Conservation (phyloP, 2,113 vertebrate genomes). For the Laterallus jamaicensis region DNA sequence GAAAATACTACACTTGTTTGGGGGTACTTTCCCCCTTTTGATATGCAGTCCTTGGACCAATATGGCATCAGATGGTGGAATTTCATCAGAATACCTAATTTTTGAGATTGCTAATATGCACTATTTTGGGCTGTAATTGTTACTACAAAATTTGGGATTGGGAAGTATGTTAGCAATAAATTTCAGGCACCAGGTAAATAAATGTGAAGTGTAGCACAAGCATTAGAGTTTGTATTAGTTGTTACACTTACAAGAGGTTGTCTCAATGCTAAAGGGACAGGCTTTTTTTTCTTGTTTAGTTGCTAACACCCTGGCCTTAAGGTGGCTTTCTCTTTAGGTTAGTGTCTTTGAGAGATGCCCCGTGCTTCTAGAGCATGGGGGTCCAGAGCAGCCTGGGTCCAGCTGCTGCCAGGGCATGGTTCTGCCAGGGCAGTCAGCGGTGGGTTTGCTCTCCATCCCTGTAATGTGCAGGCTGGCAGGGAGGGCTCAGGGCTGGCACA, state of each 20-base stretch:
- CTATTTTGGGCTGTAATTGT: background rate
- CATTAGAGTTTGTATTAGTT: background rate
- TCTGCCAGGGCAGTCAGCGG: background rate
- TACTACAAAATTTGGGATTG: background rate
- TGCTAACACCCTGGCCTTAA: background rate
- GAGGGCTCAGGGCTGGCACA: fast-evolving
- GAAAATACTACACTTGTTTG: background rate
- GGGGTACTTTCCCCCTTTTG: background rate
- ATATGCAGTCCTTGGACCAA: background rate
- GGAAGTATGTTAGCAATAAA: background rate
- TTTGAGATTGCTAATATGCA: background rate
- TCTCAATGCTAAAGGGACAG: background rate
- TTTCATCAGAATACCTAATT: background rate
- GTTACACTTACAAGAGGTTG: background rate
- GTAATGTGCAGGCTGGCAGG: background rate
- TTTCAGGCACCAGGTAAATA: background rate
- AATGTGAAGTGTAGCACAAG: background rate
- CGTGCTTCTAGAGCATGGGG: fast-evolving
- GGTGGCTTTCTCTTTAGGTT: background rate
- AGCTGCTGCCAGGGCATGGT: background rate
- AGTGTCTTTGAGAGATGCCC: background rate
- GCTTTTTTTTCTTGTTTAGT: background rate
- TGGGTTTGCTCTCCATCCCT: background rate
- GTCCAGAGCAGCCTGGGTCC: background rate
- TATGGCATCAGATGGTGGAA: background rate